Percentiles rank a stretch among this genome's conserved stretches.
These are phyloP conservation scores for Chondrilla cf. caribensis DNA, from an alignment of 37 sponge, comb jelly and placozoan species.

Conservation along the genomic window DNA sequence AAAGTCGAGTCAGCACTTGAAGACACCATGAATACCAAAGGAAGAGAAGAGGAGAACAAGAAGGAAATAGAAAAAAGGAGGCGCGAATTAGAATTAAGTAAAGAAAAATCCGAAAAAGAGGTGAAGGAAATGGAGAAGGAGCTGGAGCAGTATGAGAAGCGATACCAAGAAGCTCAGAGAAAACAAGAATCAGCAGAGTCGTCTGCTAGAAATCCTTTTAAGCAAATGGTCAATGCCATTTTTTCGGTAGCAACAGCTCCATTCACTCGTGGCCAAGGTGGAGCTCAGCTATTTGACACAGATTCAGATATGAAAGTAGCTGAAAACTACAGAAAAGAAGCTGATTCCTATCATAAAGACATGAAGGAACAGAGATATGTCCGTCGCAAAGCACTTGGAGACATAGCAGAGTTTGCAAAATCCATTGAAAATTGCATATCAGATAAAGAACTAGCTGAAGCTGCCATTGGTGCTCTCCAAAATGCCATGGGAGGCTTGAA, in stretches of 20 bases:
- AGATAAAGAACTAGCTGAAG: slow-evolving; percentile 30
- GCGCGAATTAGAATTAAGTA: background rate
- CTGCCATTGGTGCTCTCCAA: slow-evolving; percentile 42
- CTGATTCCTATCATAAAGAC: slow-evolving; percentile 8
- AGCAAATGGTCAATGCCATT: background rate
- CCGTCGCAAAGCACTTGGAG: slow-evolving; percentile 25
- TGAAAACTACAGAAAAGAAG: background rate
- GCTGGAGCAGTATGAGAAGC: background rate
- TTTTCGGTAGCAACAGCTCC: too few relatives aligned
- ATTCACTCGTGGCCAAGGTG: too few relatives aligned
- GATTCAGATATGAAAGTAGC: background rate
- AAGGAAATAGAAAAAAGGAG: background rate
- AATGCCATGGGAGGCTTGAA: slow-evolving; percentile 49
- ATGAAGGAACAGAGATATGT: slow-evolving; percentile 6
- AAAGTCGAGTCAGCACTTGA: slow-evolving; percentile 17
- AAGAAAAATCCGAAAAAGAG: background rate
- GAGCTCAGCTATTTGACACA: background rate
- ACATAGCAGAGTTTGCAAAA: slow-evolving; percentile 23
- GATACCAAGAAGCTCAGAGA: background rate
- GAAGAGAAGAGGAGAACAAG: background rate
- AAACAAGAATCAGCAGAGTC: background rate
- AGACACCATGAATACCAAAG: background rate
- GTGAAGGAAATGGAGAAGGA: background rate
- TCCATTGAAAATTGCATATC: slow-evolving; percentile 18
- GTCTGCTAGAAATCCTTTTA: background rate